Percentiles rank a stretch among this genome's conserved stretches.
These are phyloP conservation scores for Acridotheres tristis DNA, from an alignment of 2,797 vertebrate species.

Conservation along the genomic window DNA sequence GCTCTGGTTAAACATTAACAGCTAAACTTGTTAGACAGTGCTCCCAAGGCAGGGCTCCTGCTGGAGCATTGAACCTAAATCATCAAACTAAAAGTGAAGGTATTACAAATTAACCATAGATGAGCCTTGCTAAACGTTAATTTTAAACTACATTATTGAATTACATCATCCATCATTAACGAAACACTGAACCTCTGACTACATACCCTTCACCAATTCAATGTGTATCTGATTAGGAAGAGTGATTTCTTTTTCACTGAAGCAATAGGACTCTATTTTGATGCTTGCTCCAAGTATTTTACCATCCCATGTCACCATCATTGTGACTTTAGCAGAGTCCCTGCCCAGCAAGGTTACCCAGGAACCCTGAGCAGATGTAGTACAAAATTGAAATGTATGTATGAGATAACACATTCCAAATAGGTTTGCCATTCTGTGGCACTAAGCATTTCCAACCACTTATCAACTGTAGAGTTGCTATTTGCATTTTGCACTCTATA, in stretches of 20 bases:
- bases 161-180: background rate
- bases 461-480: background rate
- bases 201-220: background rate
- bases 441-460: slow-evolving; percentile 20
- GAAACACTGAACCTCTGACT: background rate
- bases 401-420: background rate
- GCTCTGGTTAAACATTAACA: background rate
- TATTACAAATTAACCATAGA: background rate
- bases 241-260: background rate
- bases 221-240: background rate
- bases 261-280: background rate
- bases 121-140: background rate
- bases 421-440: background rate
- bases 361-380: background rate
- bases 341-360: background rate
- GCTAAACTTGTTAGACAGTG: background rate
- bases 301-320: rapidly evolving
- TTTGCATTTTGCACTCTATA: slow-evolving; percentile 2
- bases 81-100: background rate
- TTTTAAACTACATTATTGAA: background rate
- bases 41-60: background rate
- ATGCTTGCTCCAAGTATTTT: background rate
- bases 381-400: background rate
- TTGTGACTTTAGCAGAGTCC: background rate
- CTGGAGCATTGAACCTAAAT: background rate